These are phyloP conservation scores for Ectobius pallidus DNA, from an alignment of 2,888 invertebrate genomes.

Conservation along the genomic window DNA sequence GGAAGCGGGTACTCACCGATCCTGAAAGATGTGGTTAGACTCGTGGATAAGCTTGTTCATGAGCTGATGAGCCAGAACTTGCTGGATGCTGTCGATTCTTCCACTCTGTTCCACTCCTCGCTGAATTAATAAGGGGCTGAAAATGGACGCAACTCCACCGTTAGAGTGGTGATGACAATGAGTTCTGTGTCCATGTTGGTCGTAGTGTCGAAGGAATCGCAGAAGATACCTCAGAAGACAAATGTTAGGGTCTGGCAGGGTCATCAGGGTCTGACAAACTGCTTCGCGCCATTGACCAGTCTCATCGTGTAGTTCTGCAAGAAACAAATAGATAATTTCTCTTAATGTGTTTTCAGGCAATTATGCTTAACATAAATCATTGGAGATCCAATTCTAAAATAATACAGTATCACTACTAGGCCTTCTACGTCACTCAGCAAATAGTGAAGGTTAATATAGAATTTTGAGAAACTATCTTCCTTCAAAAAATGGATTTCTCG, in stretches of 20 bases:
- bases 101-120: background rate
- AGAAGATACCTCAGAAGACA: slow-evolving; percentile 54
- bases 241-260: slow-evolving; percentile 53
- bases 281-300: slow-evolving; percentile 44
- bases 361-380: no score
- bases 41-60: slow-evolving; percentile 44
- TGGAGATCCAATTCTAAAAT: no score
- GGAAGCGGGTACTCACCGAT: slow-evolving; percentile 41
- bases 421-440: no score
- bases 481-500: no score
- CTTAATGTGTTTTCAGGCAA: no score
- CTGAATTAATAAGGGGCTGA: slow-evolving; percentile 44
- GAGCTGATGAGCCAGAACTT: background rate
- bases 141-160: slow-evolving; percentile 44
- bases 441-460: no score
- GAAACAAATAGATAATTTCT: no score
- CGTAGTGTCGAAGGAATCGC: slow-evolving; percentile 55
- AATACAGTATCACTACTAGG: no score
- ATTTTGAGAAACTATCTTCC: no score
- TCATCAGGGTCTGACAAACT: slow-evolving; percentile 38
- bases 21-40: slow-evolving; percentile 43
- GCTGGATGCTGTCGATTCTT: background rate
- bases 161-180: slow-evolving; percentile 35
- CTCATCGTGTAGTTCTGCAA: slow-evolving; percentile 41
- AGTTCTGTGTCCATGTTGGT: slow-evolving; percentile 44